Base-by-base conservation (phyloP, 2,888 invertebrate species). In the Torymus tubicola region DNA sequence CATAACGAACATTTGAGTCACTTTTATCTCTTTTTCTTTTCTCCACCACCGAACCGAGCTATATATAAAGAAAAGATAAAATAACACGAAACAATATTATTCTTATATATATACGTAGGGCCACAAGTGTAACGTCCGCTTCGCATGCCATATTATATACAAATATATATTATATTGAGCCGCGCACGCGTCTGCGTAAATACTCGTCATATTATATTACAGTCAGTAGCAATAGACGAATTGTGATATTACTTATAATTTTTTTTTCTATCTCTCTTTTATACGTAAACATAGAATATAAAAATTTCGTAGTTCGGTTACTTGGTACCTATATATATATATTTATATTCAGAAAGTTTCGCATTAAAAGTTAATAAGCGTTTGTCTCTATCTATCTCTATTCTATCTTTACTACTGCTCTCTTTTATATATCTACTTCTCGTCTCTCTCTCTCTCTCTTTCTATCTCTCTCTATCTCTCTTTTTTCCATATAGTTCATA, bases 161-260 rank as follows among this genome's bases (percentile, higher is more conserved):
- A 31, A 31, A 31, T 31, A 52, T 68, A 76, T 55, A 68, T 52
- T 60, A 60, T 70, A 65, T 78, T 81, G 53, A 67, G 61, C 18
- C 82, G 82, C 78, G 81, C 82, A 81, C 82, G 82, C 81, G 82
- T 73, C 68, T 79, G 76, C 73, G 79, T 82, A 82, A 80, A 82
- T 77, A 80, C 67, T 82, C 77, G 80, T 72, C 72, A 68, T 78
- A 67, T 65, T n/a, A 68, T n/a, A n/a, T n/a, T 71, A 42, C 69
- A 80, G 69, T 80, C 58, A 80, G 82, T 82, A 82, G 79, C 31
- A 52, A 75, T 80, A 82, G 78, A 65, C 50, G 73, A 81, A 71
- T 76, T n/a, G n/a, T 73, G 52, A 67, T 67, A 80, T 16, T 63
- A 67, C 31, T 79, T 73, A 63, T 24, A 21, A n/a, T n/a, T 31